These are phyloP conservation scores for Taurulus bubalis DNA, from an alignment of 2,113 vertebrate species.

Conservation along the genomic window DNA sequence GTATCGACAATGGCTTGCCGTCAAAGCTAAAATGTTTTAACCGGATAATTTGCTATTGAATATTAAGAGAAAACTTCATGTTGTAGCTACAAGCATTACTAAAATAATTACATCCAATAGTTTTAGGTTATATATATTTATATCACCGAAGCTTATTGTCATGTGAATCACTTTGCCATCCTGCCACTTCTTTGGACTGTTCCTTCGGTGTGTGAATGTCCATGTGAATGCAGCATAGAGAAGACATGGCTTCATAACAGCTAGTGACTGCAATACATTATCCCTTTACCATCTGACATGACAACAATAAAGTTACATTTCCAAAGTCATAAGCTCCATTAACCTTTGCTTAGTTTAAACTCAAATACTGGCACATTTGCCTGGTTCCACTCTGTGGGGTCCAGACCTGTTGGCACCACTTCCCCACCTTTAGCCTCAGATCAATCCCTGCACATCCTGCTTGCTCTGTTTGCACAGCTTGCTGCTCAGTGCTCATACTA, in stretches of 20 bases:
- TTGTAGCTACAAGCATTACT: not conserved
- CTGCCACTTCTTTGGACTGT: too few relatives aligned
- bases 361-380: constrained; percentile 77
- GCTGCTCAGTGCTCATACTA: constrained; percentile 64
- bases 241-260: not conserved
- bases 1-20: too few relatives aligned
- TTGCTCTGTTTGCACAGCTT: constrained; percentile 80
- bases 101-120: not conserved
- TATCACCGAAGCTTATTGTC: too few relatives aligned
- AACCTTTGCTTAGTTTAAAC: constrained; percentile 74
- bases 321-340: constrained; percentile 73
- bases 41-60: not conserved
- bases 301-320: constrained; percentile 46
- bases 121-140: too few relatives aligned
- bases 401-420: constrained; percentile 79
- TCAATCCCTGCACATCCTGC: constrained; percentile 65
- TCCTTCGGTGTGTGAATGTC: too few relatives aligned
- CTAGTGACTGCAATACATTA: not conserved
- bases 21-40: not conserved
- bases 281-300: constrained; percentile 6
- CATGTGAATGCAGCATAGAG: not conserved
- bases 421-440: constrained; percentile 71
- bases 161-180: too few relatives aligned
- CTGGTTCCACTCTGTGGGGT: constrained; percentile 77
- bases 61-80: not conserved